phyloP scores from a whole-genome alignment of 2,797 vertebrate species.

The Ptychobarbus kaznakovi region DNA sequence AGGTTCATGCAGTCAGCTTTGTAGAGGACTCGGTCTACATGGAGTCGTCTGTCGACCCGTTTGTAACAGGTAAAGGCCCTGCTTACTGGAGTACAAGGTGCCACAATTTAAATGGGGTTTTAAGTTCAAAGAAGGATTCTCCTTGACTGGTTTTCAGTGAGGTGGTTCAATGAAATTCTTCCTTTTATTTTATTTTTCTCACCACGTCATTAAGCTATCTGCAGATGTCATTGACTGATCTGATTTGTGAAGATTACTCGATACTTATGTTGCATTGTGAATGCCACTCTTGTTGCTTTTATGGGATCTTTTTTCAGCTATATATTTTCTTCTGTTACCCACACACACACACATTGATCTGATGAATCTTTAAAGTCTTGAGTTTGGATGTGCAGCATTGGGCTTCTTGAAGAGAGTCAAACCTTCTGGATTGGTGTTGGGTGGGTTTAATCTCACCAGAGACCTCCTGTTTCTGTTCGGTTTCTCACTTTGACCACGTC shows the following conservation, averaged over 20 bases:
- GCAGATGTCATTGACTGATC: not conserved
- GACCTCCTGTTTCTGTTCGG: not conserved
- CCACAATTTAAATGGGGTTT: not conserved
- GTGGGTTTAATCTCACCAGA: not conserved
- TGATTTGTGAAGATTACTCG: not conserved
- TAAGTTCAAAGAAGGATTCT: not conserved
- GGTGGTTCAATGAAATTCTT: not conserved
- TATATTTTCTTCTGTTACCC: not conserved
- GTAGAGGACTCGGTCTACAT: slow-evolving; percentile 89
- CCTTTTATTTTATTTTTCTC: slow-evolving; percentile 1
- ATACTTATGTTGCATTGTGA: not conserved
- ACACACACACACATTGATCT: not conserved
- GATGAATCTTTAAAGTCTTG: not conserved
- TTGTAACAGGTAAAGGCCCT: slow-evolving; percentile 81
- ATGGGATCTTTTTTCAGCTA: not conserved
- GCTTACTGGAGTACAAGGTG: slow-evolving; percentile 51
- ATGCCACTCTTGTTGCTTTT: not conserved
- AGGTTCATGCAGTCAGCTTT: slow-evolving; percentile 84
- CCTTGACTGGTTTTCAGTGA: not conserved
- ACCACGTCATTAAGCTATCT: not conserved
- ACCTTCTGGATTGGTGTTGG: slow-evolving; percentile 5
- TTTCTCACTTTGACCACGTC: not conserved
- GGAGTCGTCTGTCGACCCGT: slow-evolving; percentile 84
- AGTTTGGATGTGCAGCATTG: not conserved
- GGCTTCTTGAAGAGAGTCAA: not conserved